Evolutionary conservation across 2,113 vertebrate genomes (phyloP), one percentile per base, ranked within the genome.

Genomic region (Eudyptes chrysolophus): DNA sequence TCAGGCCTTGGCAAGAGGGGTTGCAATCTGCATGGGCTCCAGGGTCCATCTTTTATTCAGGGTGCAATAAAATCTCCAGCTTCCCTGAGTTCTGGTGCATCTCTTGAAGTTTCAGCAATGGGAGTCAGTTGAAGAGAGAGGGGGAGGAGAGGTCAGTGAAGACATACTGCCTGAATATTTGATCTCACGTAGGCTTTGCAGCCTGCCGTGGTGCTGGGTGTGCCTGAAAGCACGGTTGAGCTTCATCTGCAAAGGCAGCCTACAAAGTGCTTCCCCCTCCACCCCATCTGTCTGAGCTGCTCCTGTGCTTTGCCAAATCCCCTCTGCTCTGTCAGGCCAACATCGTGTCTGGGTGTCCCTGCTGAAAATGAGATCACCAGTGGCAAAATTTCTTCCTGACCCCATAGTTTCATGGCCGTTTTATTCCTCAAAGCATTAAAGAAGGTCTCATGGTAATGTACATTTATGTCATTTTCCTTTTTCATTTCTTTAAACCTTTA

Each of bases 281-380:
- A 0, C 9, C 36, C 32, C 4, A 0, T 15, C 61, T 34, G 11
- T 18, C 38, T 32, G 49, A 91, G 71, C 55, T 70, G 60, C 25
- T 83, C 27, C 58, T 32, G 34, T 16, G 27, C 75, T 83, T 58
- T 54, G 52, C 48, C 74, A 85, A 11, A 62, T 89, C 40, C 8
- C 11, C 22, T 65, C 42, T 80, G 51, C 48, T 77, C 15, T 0
- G 0, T 55, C 52, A 54, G 51, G n/a, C 18, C 34, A 58, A 7
- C 25, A 9, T 13, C 0, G 2, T 52, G 55, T 25, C 40, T 44
- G 60, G 16, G 38, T 51, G n/a, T 55, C 29, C 44, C 29, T 57
- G 36, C 21, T 74, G 76, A 40, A 70, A 74, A 74, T 17, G 13
- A 58, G 32, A 51, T 52, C 61, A 19, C 7, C 7, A 51, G 22